Evolutionary conservation across 1,140 invertebrate species (phyloP), one percentile per base, ranked within the genome.

Genomic region (Brachionus plicatilis): DNA sequence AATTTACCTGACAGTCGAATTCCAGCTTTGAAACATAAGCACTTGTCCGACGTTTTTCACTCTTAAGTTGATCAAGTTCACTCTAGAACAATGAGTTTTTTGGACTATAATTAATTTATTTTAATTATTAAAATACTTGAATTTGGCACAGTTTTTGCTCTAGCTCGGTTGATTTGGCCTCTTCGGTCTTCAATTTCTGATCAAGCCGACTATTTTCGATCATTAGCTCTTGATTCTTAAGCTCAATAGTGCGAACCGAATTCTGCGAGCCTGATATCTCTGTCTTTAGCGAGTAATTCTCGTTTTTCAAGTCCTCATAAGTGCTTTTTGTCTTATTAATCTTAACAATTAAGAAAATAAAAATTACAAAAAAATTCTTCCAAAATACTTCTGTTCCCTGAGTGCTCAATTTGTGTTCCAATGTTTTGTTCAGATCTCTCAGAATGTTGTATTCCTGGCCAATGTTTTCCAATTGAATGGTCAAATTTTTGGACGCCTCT

Each of bases 391-490:
- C 72, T 14, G 20, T 76, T 47, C 41, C 41, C n/a, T 76, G 72
- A 27, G 72, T 47, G 47, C 27, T 76, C 17, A 76, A 50, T 47
- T 76, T 76, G 11, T 29, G 20, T 24, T 76, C 72, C 20, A 76
- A 76, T 27, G 20, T 76, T 76, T 76, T 76, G 33, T 76, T 76
- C 20, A 76, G 27, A n/a, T 76, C 72, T 50, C 45, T 76, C 50
- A 76, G n/a, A 14, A 76, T 50, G 11, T 14, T 20, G 50, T 47
- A 76, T 7, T 76, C 72, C 53, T 76, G 72, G n/a, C 45, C 20
- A 12, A 76, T 24, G 47, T 24, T 76, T 14, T 76, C 72, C 47
- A 76, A 14, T 76, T 76, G 72, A 17, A 47, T 14, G 3, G 43
- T 76, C 20, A 76, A 76, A 27, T 47, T 76, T 29, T 76, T 76